Evolutionary conservation across 1,140 invertebrate genomes (phyloP).

Genomic region (Magallana angulata): DNA sequence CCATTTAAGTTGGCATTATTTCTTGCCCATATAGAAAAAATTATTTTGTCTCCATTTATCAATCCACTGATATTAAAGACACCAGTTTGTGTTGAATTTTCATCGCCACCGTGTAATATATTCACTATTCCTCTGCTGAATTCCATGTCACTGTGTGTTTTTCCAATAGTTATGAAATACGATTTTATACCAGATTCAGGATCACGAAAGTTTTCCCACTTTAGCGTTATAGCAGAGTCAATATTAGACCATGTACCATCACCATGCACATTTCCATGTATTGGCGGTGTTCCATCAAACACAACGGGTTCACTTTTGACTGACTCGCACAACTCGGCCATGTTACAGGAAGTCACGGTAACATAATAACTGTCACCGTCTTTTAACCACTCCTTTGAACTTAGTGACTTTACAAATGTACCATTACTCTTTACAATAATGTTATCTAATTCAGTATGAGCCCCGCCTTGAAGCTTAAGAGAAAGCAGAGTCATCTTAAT

Average conservation of each 20-base stretch:
- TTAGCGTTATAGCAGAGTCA: conserved; percentile 34
- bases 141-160: conserved; percentile 57
- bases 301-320: conserved; percentile 45
- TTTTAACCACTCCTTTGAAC: conserved; percentile 49
- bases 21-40: conserved; percentile 52
- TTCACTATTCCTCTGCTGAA: conserved; percentile 49
- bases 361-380: conserved; percentile 62
- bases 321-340: conserved; percentile 62
- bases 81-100: conserved; percentile 15
- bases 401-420: conserved; percentile 33
- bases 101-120: conserved; percentile 13
- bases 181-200: conserved; percentile 56
- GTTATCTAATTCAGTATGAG: conserved; percentile 46
- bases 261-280: conserved; percentile 59
- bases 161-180: conserved; percentile 58
- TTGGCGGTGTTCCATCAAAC: conserved; percentile 65
- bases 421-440: conserved; percentile 44
- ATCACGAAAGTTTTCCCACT: conserved; percentile 64
- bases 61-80: conserved; percentile 22
- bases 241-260: conserved; percentile 55
- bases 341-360: conserved; percentile 66
- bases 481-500: conserved; percentile 56
- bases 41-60: conserved; percentile 49
- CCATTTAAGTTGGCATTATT: conserved; percentile 53
- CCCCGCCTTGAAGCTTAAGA: conserved; percentile 58